phyloP scores from a whole-genome alignment of 2,797 vertebrate species.

The Phalanger gymnotis region DNA sequence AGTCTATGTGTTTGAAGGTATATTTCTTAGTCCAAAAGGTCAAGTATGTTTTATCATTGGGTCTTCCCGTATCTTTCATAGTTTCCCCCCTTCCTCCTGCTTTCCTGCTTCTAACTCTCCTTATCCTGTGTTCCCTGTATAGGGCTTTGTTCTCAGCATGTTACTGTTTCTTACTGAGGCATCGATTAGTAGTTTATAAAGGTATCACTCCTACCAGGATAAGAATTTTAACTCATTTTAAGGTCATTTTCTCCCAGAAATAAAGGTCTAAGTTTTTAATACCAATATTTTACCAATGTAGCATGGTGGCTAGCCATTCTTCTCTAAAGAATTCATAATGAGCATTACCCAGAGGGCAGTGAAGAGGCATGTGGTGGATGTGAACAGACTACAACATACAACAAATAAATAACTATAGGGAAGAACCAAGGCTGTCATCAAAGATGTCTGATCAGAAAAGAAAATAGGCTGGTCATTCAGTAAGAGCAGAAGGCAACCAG shows the following conservation, averaged over 20 bases:
- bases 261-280: neutral
- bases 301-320: neutral
- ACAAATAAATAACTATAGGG: neutral
- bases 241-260: neutral
- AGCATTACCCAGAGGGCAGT: neutral
- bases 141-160: neutral
- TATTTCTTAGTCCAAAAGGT: neutral
- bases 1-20: conserved; percentile 22
- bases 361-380: neutral
- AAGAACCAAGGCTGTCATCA: neutral
- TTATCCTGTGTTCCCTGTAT: neutral
- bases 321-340: neutral
- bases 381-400: neutral
- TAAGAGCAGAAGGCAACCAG: neutral
- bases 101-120: neutral
- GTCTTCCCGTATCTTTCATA: neutral
- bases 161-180: neutral
- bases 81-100: neutral
- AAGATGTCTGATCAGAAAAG: neutral
- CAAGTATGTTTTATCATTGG: neutral
- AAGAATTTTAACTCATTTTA: neutral
- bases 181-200: neutral
- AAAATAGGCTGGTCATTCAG: neutral
- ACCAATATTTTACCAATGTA: neutral
- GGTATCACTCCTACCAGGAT: neutral